Conservation (phyloP, 2,888 invertebrate species). For the Malacosoma neustria region DNA sequence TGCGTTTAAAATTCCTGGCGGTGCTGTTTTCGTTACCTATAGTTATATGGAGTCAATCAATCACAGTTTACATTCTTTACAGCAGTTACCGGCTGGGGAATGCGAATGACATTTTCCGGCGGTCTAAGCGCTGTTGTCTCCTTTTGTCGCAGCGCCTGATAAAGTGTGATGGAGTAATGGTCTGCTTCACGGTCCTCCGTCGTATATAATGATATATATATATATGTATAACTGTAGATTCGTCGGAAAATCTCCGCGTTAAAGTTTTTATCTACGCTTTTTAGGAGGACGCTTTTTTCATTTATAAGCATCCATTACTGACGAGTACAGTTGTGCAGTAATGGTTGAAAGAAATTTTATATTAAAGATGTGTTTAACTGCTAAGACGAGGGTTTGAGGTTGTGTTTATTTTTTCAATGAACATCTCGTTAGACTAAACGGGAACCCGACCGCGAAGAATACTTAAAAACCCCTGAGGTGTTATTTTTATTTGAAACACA, state of each 20-base stretch:
- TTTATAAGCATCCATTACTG: not conserved
- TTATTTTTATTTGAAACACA: too few relatives aligned
- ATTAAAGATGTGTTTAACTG: not conserved
- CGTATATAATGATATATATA: too few relatives aligned
- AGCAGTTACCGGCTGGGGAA: constrained; percentile 16
- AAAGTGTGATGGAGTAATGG: constrained; percentile 19
- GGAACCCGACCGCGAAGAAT: too few relatives aligned
- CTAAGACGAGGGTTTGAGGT: not conserved
- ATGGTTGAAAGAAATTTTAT: not conserved
- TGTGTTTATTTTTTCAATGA: not conserved
- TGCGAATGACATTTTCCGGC: constrained; percentile 17
- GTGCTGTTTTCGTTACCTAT: too few relatives aligned
- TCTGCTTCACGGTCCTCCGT: constrained; percentile 16
- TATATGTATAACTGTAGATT: constrained; percentile 1
- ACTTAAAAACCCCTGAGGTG: too few relatives aligned
- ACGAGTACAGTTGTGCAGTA: not conserved
- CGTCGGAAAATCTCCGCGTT: constrained; percentile 1
- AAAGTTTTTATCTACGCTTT: not conserved
- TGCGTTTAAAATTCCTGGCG: too few relatives aligned
- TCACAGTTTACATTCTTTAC: constrained; percentile 8
- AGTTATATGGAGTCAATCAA: too few relatives aligned
- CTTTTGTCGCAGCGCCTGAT: constrained; percentile 20
- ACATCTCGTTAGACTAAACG: not conserved
- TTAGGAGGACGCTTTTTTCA: not conserved
- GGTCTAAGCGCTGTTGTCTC: constrained; percentile 17